These are phyloP conservation scores for Chinchilla lanigera DNA, from an alignment of 2,113 vertebrate genomes.

Conservation along the genomic window DNA sequence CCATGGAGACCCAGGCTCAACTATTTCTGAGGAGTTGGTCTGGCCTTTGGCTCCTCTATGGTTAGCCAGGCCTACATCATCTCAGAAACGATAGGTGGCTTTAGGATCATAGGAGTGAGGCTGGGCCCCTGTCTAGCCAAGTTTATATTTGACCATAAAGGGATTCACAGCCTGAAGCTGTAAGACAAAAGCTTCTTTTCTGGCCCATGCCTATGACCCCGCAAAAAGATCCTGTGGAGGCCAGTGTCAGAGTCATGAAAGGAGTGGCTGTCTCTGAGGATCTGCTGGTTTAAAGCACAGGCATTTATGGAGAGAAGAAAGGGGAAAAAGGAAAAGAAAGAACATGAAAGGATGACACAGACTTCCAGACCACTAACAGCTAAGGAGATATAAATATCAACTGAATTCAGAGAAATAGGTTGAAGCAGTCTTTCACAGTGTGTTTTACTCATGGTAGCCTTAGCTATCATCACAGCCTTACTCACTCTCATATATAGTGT, in stretches of 20 bases:
- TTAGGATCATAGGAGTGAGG: background rate
- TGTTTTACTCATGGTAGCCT: background rate
- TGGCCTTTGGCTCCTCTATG: background rate
- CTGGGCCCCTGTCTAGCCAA: background rate
- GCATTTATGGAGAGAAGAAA: background rate
- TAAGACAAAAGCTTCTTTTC: background rate
- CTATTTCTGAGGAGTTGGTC: background rate
- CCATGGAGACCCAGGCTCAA: background rate
- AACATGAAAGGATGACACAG: background rate
- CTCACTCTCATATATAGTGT: background rate
- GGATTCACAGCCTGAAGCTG: background rate
- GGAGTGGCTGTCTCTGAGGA: background rate
- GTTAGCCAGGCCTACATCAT: background rate
- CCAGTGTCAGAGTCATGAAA: background rate
- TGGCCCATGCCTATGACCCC: background rate
- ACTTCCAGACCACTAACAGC: background rate
- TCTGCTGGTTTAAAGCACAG: background rate
- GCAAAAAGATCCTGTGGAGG: background rate
- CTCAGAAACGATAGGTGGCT: background rate
- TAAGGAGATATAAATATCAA: background rate
- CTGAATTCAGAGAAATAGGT: background rate
- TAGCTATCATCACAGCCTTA: too few relatives aligned
- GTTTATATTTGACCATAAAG: background rate
- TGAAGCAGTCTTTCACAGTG: background rate
- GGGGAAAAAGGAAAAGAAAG: background rate